phyloP scores from a whole-genome alignment of 2,888 invertebrate species.

The Mimumesa dahlbomi region DNA sequence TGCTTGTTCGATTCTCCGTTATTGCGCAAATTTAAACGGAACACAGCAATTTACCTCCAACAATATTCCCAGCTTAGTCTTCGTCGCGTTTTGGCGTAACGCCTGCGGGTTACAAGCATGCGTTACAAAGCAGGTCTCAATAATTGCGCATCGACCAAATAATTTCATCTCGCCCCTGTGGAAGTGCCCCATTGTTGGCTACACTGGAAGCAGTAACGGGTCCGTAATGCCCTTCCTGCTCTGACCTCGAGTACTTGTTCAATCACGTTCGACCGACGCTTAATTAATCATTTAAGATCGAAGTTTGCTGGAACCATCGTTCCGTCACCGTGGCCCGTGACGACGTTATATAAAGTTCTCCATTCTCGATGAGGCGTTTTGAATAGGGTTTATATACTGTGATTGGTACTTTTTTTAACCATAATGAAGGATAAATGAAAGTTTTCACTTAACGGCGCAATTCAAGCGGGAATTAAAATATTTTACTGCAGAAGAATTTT shows the following conservation, averaged over 20 bases:
- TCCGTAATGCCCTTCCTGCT: constrained; percentile 26
- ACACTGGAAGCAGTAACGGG: constrained; percentile 31
- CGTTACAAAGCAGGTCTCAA: constrained; percentile 63
- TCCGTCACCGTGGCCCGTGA: neutral
- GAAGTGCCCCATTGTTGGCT: constrained; percentile 47
- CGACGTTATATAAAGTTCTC: no score
- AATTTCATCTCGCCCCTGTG: constrained; percentile 56
- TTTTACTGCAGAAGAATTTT: no score
- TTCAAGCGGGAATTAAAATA: no score
- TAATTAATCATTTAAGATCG: constrained; percentile 63
- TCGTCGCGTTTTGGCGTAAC: constrained; percentile 36
- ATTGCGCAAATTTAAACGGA: constrained; percentile 26
- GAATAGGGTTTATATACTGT: neutral
- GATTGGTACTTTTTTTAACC: neutral
- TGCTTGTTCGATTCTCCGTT: neutral
- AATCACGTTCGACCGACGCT: constrained; percentile 52
- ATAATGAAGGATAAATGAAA: no score
- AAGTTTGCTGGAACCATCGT: constrained; percentile 18
- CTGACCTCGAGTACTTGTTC: constrained; percentile 48
- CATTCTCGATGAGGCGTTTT: neutral
- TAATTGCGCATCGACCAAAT: constrained; percentile 66
- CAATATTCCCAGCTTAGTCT: constrained; percentile 44
- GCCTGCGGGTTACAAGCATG: constrained; percentile 57
- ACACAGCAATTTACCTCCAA: constrained; percentile 51
- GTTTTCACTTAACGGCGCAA: no score